A percentile compares a stretch with the other conserved stretches of the same genome.
phyloP scores from a whole-genome alignment of 2,888 invertebrate species.

The Orthosia gracilis region DNA sequence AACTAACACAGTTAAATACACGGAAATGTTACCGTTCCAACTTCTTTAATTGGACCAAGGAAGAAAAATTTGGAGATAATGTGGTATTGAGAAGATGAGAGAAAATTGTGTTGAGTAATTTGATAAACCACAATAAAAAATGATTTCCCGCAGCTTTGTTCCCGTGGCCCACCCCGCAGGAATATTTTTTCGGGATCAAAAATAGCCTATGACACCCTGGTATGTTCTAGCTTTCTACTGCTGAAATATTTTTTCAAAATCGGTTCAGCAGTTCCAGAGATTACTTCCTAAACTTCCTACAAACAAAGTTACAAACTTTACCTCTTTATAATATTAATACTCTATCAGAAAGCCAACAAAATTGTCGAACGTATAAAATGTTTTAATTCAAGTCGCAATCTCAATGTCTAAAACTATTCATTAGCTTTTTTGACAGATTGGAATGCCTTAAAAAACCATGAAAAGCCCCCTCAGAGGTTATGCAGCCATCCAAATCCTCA shows the following conservation, averaged over 20 bases:
- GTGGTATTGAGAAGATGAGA: conserved; percentile 1
- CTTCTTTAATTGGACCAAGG: conserved; percentile 1
- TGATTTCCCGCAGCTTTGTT: too few species aligned
- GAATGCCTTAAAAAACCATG: not conserved
- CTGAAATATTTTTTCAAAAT: too few species aligned
- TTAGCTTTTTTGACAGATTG: not conserved
- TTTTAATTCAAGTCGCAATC: not conserved
- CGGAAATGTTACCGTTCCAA: not conserved
- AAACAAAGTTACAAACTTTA: too few species aligned
- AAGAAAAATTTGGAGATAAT: not conserved
- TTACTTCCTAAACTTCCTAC: too few species aligned
- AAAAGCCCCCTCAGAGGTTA: not conserved
- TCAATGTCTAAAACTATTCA: not conserved
- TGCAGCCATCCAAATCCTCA: not conserved
- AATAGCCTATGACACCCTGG: too few species aligned
- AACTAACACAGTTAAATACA: conserved; percentile 9
- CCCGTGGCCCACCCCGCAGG: too few species aligned
- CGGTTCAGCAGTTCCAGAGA: too few species aligned
- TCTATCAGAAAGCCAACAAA: not conserved
- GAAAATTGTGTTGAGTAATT: not conserved
- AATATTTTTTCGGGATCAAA: too few species aligned
- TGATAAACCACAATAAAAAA: conserved; percentile 9
- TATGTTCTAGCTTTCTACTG: too few species aligned
- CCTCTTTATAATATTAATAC: too few species aligned
- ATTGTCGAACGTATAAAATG: not conserved